A percentile compares a stretch with the other conserved stretches of the same genome.
Conservation (phyloP, 92 coral and sea anemone species). For the Palythoa grandis region DNA sequence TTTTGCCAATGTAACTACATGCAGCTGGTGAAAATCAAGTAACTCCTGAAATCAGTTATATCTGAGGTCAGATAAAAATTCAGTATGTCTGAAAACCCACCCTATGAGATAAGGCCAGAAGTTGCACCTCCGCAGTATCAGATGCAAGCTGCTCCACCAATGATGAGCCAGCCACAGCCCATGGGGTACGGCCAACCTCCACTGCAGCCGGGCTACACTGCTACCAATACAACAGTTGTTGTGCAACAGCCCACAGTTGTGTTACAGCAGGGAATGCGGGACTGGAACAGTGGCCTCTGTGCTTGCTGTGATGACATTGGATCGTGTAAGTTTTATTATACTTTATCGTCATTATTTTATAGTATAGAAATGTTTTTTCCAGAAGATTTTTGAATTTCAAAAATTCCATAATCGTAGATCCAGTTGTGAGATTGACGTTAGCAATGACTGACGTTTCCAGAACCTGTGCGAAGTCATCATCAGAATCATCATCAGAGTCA, state of each 20-base stretch:
- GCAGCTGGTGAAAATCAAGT: not conserved
- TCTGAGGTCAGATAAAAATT: not conserved
- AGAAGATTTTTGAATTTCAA: too few species aligned
- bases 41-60: not conserved
- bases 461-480: too few species aligned
- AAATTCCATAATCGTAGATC: too few species aligned
- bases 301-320: conserved; percentile 57
- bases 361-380: too few species aligned
- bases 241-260: conserved; percentile 55
- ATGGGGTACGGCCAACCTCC: conserved; percentile 21
- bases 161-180: conserved; percentile 13
- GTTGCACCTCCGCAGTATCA: not conserved
- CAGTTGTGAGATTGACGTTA: too few species aligned
- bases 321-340: conserved; percentile 24
- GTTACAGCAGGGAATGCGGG: conserved; percentile 51
- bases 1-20: too few species aligned
- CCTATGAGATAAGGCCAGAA: conserved; percentile 14
- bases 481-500: too few species aligned
- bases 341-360: too few species aligned
- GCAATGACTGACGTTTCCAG: too few species aligned
- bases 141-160: not conserved
- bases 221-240: conserved; percentile 54
- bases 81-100: conserved; percentile 8
- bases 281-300: conserved; percentile 66
- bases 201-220: not conserved